Evolutionary conservation across 2,797 vertebrate genomes (phyloP), one percentile per base, ranked within the genome.

Genomic region (Siniperca scherzeri): DNA sequence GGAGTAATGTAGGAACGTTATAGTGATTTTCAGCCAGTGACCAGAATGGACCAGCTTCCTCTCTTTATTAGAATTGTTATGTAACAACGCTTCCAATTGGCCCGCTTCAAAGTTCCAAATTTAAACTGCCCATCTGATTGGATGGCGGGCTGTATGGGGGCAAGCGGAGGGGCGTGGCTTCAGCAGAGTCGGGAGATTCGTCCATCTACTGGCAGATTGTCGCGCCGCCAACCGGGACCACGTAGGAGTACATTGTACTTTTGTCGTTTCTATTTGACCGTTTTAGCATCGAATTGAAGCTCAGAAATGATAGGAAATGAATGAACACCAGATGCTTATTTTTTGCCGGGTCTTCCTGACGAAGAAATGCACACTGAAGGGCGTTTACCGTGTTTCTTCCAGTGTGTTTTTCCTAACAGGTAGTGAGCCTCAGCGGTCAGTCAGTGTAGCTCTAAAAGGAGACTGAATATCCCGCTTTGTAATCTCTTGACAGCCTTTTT

Each of bases 31-130:
- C 52, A 75, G 56, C 67, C 67, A 80, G 60, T 73, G 85, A 87
- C 85, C 70, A 82, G 76, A 74, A 78, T 68, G 56, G 81, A 89
- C 81, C 86, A 83, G 90, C 82, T 81, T 88, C 78, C 42, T 72
- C 77, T 74, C 84, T 84, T 77, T 78, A 87, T 85, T 82, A 30
- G 70, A 76, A 12, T 69, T 77, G 53, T 94, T 93, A 94, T 91
- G 94, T 93, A 95, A 95, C 89, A 82, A 73, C 74, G 14, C 13
- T 73, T 91, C 81, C 80, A 71, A 93, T 96, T 96, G 95, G 95
- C 78, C 89, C 79, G 88, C 87, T 89, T 90, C 71, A 74, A 89
- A 92, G 93, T 85, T 91, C 91, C 87, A 88, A 90, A 94, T 94
- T 93, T 88, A 83, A 94, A 93, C 71, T 72, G 40, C 4, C 21